Evolutionary conservation across 2,797 vertebrate species (phyloP).

Genomic region (Bufotes viridis): DNA sequence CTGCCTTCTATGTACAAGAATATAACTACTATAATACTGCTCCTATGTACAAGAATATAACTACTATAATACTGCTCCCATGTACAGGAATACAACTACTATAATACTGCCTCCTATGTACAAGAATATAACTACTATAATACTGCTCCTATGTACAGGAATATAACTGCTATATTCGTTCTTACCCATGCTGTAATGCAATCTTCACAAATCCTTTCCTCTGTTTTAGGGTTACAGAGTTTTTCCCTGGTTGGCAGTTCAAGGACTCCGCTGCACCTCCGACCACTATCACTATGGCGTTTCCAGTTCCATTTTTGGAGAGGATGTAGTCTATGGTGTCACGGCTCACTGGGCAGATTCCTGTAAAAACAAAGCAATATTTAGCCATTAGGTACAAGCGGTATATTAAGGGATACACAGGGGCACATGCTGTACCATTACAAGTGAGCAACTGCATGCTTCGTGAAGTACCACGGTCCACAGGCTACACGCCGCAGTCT

Average conservation of each 20-base stretch:
- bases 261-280: constrained; percentile 95
- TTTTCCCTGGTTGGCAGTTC: constrained; percentile 85
- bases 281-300: constrained; percentile 91
- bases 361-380: constrained; percentile 69
- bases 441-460: too few species aligned
- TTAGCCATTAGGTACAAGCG: not conserved
- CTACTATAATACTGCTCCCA: constrained; percentile 2
- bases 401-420: too few species aligned
- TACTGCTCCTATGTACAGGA: not conserved
- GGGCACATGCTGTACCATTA: too few species aligned
- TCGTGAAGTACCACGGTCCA: too few species aligned
- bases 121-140: not conserved
- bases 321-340: constrained; percentile 95
- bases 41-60: constrained; percentile 5
- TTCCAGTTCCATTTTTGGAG: constrained; percentile 87
- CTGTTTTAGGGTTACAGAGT: constrained; percentile 85
- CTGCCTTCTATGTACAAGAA: too few species aligned
- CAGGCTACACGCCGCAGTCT: too few species aligned
- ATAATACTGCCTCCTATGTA: not conserved
- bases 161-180: not conserved
- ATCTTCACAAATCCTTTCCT: constrained; percentile 93
- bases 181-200: constrained; percentile 91
- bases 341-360: constrained; percentile 93
- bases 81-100: not conserved
- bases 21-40: not conserved